Evolutionary conservation across 2,797 vertebrate genomes (phyloP), one percentile per base, ranked within the genome.

Genomic region (Chromobotia macracanthus): DNA sequence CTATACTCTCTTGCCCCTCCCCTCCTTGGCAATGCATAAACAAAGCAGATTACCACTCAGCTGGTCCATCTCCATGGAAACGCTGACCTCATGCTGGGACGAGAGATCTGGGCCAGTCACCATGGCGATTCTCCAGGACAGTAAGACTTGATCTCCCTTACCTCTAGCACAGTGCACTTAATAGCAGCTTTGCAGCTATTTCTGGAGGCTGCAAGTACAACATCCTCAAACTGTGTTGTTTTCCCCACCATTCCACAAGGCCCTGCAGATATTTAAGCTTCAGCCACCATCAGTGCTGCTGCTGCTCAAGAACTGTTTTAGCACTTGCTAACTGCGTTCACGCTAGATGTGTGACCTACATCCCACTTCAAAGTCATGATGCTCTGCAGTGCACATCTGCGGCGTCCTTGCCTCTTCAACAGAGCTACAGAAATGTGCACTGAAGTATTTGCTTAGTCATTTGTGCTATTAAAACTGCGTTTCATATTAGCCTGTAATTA

Each of bases 121-220:
- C 87, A 87, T 89, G 91, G 92, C 90, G 88, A 95, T 91, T 75
- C 68, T 82, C 79, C 70, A 86, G 92, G 92, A 94, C 89, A 92
- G 93, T 89, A 91, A n/a, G 89, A 82, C 84, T 81, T 86, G 84
- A 84, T 90, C 87, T 84, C 84, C 55, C 71, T 90, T 93, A 93
- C 88, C 91, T 87, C 87, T 87, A 89, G 90, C 85, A 91, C 90
- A 87, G 80, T 85, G 71, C 74, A 48, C 76, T 60, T 73, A 77
- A 72, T 72, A 78, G 25, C 74, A 55, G 77, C 64, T 74, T 78
- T 72, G 35, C 16, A 55, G 69, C 68, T 78, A 77, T 67, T 81
- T 80, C 60, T 77, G 69, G 48, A 58, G 18, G 46, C 46, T 61
- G 50, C 38, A 16, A 38, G 50, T 25, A 46, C 50, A 44, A 60